Percentiles rank a stretch among this genome's conserved stretches.
Evolutionary conservation across 2,888 invertebrate species (phyloP).

Genomic region (Trimorus sp.): DNA sequence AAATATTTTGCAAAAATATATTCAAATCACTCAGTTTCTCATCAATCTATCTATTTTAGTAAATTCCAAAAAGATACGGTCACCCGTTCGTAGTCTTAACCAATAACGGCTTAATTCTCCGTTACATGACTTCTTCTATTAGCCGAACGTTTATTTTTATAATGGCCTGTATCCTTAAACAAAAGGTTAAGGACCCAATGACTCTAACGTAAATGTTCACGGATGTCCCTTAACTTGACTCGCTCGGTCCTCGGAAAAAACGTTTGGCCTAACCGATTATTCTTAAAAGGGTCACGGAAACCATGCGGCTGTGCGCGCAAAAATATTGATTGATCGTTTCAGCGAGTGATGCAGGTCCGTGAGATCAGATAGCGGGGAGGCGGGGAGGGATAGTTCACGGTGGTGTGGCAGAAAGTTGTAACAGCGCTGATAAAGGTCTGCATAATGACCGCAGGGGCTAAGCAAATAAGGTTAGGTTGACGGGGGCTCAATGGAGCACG

Average conservation of each 20-base stretch:
- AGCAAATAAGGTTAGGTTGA: slow-evolving; percentile 61
- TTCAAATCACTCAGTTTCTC: too few relatives aligned
- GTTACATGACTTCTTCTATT: too few relatives aligned
- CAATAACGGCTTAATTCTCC: too few relatives aligned
- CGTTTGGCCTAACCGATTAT: slow-evolving; percentile 34
- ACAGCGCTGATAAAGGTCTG: slow-evolving; percentile 35
- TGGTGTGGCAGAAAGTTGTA: slow-evolving; percentile 49
- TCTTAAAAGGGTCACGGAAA: slow-evolving; percentile 61
- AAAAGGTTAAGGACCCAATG: too few relatives aligned
- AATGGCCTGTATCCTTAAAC: too few relatives aligned
- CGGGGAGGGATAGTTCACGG: slow-evolving; percentile 26
- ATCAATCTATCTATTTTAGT: too few relatives aligned
- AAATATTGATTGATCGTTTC: slow-evolving; percentile 65
- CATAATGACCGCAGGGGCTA: slow-evolving; percentile 57
- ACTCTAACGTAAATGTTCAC: too few relatives aligned
- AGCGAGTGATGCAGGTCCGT: slow-evolving; percentile 49
- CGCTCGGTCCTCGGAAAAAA: not conserved
- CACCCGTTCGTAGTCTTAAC: too few relatives aligned
- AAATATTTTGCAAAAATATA: too few relatives aligned
- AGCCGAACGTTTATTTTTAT: too few relatives aligned
- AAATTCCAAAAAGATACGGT: too few relatives aligned
- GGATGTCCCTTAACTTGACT: slow-evolving; percentile 29
- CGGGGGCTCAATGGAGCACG: slow-evolving; percentile 48
- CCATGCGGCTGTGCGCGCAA: slow-evolving; percentile 49
- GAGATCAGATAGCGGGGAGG: slow-evolving; percentile 46